Evolutionary conservation across 2,888 invertebrate genomes (phyloP).

Genomic region (Buathra laborator): DNA sequence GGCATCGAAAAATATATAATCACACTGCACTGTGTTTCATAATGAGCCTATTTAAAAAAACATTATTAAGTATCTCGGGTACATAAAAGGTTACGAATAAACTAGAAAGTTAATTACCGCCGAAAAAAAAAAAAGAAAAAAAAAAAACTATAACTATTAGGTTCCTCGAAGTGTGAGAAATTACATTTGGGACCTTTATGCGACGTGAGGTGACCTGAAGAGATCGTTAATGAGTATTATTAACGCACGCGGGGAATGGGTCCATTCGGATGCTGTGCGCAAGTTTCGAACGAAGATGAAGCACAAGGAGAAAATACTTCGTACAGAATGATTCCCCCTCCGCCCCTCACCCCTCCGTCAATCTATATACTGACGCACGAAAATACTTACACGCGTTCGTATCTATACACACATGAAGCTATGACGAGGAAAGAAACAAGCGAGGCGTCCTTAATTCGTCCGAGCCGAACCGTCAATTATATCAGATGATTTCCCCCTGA

Average conservation of each 20-base stretch:
- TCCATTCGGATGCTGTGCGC: slow-evolving; percentile 22
- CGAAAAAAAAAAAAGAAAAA: background rate
- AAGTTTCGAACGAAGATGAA: slow-evolving; percentile 45
- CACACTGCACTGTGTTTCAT: background rate
- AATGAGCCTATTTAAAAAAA: slow-evolving; percentile 6
- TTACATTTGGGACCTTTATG: slow-evolving; percentile 37
- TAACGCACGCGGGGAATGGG: slow-evolving; percentile 36
- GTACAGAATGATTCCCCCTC: background rate
- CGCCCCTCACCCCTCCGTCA: too few relatives aligned
- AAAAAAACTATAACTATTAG: slow-evolving; percentile 11
- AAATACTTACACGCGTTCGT: background rate
- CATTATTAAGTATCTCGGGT: slow-evolving; percentile 5
- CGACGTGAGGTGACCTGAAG: slow-evolving; percentile 40
- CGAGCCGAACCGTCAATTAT: slow-evolving; percentile 66
- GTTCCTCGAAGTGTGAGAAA: slow-evolving; percentile 33
- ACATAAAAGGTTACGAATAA: slow-evolving; percentile 1
- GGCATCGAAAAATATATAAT: slow-evolving; percentile 16
- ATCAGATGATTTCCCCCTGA: slow-evolving; percentile 49
- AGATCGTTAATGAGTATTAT: slow-evolving; percentile 60
- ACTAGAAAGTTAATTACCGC: slow-evolving; percentile 56
- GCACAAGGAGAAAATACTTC: slow-evolving; percentile 27
- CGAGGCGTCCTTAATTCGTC: slow-evolving; percentile 59
- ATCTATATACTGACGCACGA: background rate
- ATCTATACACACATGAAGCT: background rate
- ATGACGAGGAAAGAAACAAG: slow-evolving; percentile 20